These are phyloP conservation scores for Caenorhabditis latens DNA, from an alignment of 1,140 invertebrate species.

Conservation along the genomic window DNA sequence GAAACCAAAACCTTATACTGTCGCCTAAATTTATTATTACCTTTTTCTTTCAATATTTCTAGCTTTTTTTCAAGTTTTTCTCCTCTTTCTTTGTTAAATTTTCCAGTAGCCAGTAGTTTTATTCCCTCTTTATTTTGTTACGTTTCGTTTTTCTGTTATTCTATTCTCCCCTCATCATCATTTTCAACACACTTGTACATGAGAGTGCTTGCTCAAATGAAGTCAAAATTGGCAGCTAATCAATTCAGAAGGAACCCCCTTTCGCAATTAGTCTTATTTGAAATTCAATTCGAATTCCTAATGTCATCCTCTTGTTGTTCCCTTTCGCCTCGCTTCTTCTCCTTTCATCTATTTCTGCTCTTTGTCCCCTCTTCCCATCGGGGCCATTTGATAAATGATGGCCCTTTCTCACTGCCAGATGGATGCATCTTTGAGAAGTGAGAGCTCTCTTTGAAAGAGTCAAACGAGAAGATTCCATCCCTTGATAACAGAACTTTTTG, in stretches of 20 bases:
- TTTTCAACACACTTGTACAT: neutral
- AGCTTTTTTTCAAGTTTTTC: neutral
- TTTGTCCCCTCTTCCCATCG: neutral
- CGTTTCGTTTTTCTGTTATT: conserved; percentile 1
- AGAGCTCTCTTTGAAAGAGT: neutral
- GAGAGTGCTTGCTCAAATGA: conserved; percentile 1
- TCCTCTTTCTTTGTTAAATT: neutral
- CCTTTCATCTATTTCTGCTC: neutral
- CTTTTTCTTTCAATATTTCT: neutral
- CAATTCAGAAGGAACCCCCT: too few species aligned
- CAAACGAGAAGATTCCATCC: neutral
- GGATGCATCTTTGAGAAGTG: neutral
- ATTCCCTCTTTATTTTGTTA: neutral
- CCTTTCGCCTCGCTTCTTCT: conserved; percentile 15
- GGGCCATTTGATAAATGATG: conserved; percentile 27
- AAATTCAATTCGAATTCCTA: conserved; percentile 9
- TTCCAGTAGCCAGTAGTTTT: neutral
- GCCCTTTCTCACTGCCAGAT: neutral
- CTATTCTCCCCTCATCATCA: neutral
- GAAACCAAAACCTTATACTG: conserved; percentile 72
- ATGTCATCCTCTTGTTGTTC: conserved; percentile 1
- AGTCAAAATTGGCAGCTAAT: neutral
- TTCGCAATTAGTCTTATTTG: neutral
- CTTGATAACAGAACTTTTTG: conserved; percentile 3
- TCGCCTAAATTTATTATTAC: conserved; percentile 62